Base-by-base conservation (phyloP, 35 echinoderm and acorn worm genomes). In the Ptychodera flava region DNA sequence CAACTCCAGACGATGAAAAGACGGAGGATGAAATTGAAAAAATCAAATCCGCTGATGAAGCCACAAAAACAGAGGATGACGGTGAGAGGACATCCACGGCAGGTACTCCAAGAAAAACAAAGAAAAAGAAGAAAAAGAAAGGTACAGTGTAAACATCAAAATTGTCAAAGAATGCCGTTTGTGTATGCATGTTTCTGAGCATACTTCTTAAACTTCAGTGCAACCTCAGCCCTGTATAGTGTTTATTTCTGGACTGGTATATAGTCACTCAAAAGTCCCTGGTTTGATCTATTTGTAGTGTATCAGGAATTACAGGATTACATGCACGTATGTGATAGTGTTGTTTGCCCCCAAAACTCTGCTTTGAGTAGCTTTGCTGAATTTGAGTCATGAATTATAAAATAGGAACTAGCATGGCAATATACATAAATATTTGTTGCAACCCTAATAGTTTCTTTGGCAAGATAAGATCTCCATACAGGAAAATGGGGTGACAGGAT, bases 111-210 rank as follows among this genome's bases (percentile, higher is more conserved):
- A 88, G 84, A 77, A 80, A 80, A 76, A 89, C 86, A 78, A 93
- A 91, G 87, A 97, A 93, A 86, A 97, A 97, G 81, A 97, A 91
- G 30, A 37, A n/a, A 80, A 93, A 93, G 87, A 97, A 90, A 36
- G 79, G 91, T 93, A 79, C n/a, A n/a, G n/a, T 85, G 35, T 78
- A 77, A 53, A 10, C 52, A 32, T 87, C 33, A 16, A 38, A 37
- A 6, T 32, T 28, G 31, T 52, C 31, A 35, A 82, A 15, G 15
- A 77, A n/a, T 15, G n/a, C 75, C 15, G 15, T 77, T 77, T 15
- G n/a, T 15, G 15, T 77, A 77, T 15, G 15, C 75, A n/a, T n/a
- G 15, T 15, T 15, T 77, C 15, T 15, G 75, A n/a, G n/a, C 15
- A 77, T 15, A 15, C 15, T n/a, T 15, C 75, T n/a, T 29, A 80